These are phyloP conservation scores for Puffinus mauretanicus DNA, from an alignment of 2,113 vertebrate species.

Conservation along the genomic window DNA sequence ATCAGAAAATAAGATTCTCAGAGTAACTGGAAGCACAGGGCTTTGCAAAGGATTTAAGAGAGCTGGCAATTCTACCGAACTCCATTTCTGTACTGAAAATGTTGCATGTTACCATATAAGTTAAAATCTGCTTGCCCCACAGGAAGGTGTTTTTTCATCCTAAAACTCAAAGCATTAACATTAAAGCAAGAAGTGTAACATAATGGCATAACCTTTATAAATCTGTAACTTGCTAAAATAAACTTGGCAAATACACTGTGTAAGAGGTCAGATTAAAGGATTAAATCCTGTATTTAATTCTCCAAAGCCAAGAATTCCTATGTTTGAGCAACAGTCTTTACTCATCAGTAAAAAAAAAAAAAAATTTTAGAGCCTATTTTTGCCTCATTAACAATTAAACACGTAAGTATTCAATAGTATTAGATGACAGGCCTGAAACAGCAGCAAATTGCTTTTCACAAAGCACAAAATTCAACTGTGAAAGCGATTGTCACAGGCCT, in stretches of 20 bases:
- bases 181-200: background rate
- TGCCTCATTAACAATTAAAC: background rate
- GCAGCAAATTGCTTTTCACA: background rate
- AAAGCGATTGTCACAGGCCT: accelerated
- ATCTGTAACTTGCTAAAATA: background rate
- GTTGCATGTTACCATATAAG: background rate
- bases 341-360: background rate
- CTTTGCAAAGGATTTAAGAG: background rate
- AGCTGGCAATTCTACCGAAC: background rate
- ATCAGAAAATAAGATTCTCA: background rate
- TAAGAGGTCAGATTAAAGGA: background rate
- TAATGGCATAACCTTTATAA: background rate
- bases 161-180: background rate
- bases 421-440: background rate
- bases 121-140: background rate
- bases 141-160: background rate
- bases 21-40: background rate
- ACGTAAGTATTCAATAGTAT: background rate
- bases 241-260: background rate
- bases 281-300: background rate
- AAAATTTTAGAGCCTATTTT: background rate
- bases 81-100: background rate
- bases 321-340: background rate
- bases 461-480: background rate
- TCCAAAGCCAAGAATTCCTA: background rate